These are phyloP conservation scores for Atlantisia rogersi DNA, from an alignment of 2,113 vertebrate species.

Conservation along the genomic window DNA sequence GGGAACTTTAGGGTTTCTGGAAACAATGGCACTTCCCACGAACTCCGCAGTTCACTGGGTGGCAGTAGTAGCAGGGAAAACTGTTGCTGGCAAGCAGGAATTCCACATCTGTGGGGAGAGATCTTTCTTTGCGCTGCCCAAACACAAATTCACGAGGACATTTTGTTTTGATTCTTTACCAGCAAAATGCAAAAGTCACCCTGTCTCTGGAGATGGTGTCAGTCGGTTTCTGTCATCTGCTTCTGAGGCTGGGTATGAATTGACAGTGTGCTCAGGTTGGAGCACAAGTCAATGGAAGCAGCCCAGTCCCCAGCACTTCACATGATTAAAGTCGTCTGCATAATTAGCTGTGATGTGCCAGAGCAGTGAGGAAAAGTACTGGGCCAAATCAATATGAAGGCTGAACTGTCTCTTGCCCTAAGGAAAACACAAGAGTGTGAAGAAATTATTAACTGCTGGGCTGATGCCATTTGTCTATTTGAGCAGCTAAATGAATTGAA, in stretches of 20 bases:
- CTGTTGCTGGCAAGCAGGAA: background rate
- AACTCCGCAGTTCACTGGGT: constrained; percentile 31
- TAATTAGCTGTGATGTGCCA: constrained; percentile 46
- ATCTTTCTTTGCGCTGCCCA: background rate
- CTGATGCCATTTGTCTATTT: constrained; percentile 64
- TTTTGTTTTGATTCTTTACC: background rate
- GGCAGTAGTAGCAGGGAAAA: constrained; percentile 34
- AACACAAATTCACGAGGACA: background rate
- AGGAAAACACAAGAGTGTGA: constrained; percentile 49
- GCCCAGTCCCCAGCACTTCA: background rate
- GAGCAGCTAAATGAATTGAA: constrained; percentile 60
- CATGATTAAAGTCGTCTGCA: constrained; percentile 10
- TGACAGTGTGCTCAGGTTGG: background rate
- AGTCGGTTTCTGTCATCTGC: background rate
- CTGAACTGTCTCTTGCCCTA: constrained; percentile 31
- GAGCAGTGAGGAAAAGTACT: constrained; percentile 5
- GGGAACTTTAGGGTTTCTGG: background rate
- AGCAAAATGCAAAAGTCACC: background rate
- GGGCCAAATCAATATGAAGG: constrained; percentile 29
- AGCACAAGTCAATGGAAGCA: background rate
- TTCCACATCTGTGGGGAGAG: background rate
- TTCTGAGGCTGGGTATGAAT: background rate
- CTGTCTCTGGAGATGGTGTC: background rate
- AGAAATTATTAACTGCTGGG: constrained; percentile 60
- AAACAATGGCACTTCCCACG: background rate